Evolutionary conservation across 2,797 vertebrate species (phyloP), one percentile per base, ranked within the genome.

Genomic region (Phataginus tricuspis): DNA sequence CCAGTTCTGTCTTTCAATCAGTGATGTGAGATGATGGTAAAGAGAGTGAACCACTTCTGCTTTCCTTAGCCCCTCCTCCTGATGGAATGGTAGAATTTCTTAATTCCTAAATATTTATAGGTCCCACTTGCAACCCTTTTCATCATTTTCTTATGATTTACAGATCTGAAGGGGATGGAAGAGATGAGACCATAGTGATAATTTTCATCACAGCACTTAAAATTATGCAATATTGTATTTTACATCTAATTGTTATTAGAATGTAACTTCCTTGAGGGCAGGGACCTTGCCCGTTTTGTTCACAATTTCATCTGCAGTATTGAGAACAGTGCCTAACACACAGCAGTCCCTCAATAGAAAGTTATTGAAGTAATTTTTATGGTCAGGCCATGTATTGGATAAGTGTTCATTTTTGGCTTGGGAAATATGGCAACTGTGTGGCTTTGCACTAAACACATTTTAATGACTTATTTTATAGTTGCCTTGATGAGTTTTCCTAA

Each of bases 301-400:
- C 7, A 86, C 37, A 55, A 68, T 27, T 80, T 87, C 25, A 55
- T 68, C 21, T 78, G 53, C 3, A 49, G 2, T 19, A 27, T 9
- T 45, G 19, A 59, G 42, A 77, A 45, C 8, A 89, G 23, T 61
- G 25, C 8, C 3, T 45, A 37, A 19, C 49, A 21, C 2, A 27
- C 2, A 4, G 12, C 31, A 64, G 25, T 63, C 34, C 71, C 45
- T 93, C 19, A 39, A n/a, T 8, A 53, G 53, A 94, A 37, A 90
- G 34, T 80, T 84, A 66, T 11, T 83, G 37, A 49, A 90, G 45
- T 72, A 63, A 83, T 69, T 91, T 95, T 95, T 88, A 77, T 29
- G 13, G 29, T 88, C 19, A 80, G 27, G 45, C 7, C 37, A n/a
- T 75, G 4, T 79, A 27, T n/a, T 69, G 7, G 8, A 16, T 55